phyloP scores from a whole-genome alignment of 2,113 vertebrate genomes.

The Stegostoma tigrinum region DNA sequence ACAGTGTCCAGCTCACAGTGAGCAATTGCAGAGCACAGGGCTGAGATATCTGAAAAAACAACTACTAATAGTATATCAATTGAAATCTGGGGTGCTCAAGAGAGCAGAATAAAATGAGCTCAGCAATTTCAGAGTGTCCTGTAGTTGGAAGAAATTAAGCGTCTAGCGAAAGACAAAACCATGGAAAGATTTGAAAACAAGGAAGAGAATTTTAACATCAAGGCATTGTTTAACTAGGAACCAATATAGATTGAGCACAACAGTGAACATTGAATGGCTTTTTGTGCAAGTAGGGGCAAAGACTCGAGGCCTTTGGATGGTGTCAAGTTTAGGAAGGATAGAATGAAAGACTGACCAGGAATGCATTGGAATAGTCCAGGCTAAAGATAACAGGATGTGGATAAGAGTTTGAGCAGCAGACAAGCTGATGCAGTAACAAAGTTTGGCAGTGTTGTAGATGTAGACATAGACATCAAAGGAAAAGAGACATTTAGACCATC shows the following conservation, averaged over 20 bases:
- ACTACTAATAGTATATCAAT: background rate
- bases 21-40: background rate
- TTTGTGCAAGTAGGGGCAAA: background rate
- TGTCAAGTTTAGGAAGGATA: background rate
- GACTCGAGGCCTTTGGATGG: background rate
- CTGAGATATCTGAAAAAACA: background rate
- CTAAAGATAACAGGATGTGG: background rate
- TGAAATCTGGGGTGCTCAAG: background rate
- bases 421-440: background rate
- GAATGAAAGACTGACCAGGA: background rate
- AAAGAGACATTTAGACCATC: background rate
- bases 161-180: background rate
- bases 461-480: background rate
- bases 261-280: background rate
- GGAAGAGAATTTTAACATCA: background rate
- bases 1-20: too few relatives aligned
- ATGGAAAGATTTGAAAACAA: background rate
- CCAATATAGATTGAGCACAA: background rate
- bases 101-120: background rate
- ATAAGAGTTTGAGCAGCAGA: too few relatives aligned
- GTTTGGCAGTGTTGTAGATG: background rate
- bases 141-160: background rate
- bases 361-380: background rate
- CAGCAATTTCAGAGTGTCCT: background rate
- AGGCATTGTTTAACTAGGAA: background rate